Percentiles rank a stretch among this genome's conserved stretches.
Evolutionary conservation across 2,888 invertebrate species (phyloP).

Genomic region (Drosophila kuntzei): DNA sequence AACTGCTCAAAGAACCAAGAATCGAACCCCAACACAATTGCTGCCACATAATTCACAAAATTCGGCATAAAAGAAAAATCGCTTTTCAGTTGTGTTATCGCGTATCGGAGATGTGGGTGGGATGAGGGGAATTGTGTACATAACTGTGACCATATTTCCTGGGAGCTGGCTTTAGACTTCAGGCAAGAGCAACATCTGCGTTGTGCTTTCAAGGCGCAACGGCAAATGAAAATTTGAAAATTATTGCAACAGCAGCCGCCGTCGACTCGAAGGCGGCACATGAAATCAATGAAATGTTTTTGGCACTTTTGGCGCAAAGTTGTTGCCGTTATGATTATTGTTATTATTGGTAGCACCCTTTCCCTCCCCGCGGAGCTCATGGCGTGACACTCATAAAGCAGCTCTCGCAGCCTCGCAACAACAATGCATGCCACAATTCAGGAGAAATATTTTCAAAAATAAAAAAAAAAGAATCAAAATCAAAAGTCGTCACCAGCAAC

Average conservation of each 20-base stretch:
- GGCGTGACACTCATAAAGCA: conserved; percentile 40
- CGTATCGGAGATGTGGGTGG: conserved; percentile 2
- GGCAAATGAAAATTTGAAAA: conserved; percentile 80
- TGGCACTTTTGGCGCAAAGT: conserved; percentile 77
- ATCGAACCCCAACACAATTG: conserved; percentile 68
- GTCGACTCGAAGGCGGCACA: conserved; percentile 43
- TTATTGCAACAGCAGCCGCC: conserved; percentile 74
- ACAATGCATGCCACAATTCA: conserved; percentile 74
- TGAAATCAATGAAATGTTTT: conserved; percentile 77
- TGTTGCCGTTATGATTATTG: conserved; percentile 78
- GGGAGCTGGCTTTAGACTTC: conserved; percentile 18
- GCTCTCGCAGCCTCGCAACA: conserved; percentile 37
- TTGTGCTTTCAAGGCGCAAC: conserved; percentile 60
- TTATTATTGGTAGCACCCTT: conserved; percentile 70
- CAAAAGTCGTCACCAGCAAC: conserved; percentile 29
- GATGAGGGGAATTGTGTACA: conserved; percentile 10
- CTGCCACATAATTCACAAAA: conserved; percentile 76
- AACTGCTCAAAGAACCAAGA: conserved; percentile 38
- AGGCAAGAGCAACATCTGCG: conserved; percentile 67
- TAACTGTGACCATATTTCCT: conserved; percentile 54
- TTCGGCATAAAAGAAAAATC: conserved; percentile 71
- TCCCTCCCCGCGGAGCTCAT: conserved; percentile 1
- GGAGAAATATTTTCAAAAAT: conserved; percentile 37
- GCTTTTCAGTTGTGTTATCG: conserved; percentile 56
- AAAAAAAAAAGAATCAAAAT: conserved; percentile 20